phyloP scores from a whole-genome alignment of 2,888 invertebrate species.

The Leucania comma region DNA sequence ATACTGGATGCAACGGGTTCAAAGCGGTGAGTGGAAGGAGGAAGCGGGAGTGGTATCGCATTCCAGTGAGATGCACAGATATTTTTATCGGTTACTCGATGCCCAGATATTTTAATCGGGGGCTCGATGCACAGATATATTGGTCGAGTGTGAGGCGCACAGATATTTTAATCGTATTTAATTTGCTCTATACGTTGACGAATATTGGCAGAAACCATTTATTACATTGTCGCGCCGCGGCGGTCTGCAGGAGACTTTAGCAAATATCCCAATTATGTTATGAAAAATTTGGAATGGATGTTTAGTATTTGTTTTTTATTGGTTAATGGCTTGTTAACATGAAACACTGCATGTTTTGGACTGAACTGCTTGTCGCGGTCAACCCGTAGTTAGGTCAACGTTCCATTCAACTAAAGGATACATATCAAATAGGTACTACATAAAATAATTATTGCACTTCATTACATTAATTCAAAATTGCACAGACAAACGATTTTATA shows the following conservation, averaged over 20 bases:
- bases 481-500: too few species aligned
- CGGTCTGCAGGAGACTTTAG: background rate
- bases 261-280: background rate
- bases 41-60: too few species aligned
- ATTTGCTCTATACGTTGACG: background rate
- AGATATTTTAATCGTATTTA: background rate
- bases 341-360: constrained; percentile 24
- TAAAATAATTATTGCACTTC: background rate
- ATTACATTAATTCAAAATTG: background rate
- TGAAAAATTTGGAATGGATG: background rate
- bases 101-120: too few species aligned
- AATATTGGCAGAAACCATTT: background rate
- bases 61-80: too few species aligned
- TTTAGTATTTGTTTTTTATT: constrained; percentile 19
- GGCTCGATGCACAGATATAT: too few species aligned
- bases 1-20: too few species aligned
- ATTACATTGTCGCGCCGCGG: too few species aligned
- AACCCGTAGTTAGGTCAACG: constrained; percentile 6
- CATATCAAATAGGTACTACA: background rate
- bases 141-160: too few species aligned
- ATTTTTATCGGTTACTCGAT: too few species aligned
- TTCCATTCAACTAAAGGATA: background rate
- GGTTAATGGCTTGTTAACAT: constrained; percentile 17
- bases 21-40: too few species aligned
- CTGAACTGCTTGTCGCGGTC: background rate